Conservation (phyloP, 2,797 vertebrate species). For the Euphonia xanthogaster region DNA sequence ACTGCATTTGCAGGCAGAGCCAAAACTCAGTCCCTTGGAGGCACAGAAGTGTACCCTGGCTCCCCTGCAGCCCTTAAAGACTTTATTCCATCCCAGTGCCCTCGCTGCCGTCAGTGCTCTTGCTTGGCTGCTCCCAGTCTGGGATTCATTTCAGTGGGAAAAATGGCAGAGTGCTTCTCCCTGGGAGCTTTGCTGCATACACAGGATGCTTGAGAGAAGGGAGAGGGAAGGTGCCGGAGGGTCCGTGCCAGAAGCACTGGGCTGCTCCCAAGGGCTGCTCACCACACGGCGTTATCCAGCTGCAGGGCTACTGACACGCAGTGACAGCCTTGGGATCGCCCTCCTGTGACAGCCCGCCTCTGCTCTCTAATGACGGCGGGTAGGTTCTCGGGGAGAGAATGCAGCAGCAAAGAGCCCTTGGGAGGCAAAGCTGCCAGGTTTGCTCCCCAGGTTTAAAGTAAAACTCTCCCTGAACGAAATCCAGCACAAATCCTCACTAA, state of each 20-base stretch:
- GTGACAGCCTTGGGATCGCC: background rate
- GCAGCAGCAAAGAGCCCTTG: background rate
- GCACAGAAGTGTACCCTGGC: background rate
- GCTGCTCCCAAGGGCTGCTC: background rate
- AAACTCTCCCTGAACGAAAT: background rate
- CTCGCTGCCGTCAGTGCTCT: rapidly evolving
- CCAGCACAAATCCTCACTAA: background rate
- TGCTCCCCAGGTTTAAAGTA: background rate
- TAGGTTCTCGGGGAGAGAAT: background rate
- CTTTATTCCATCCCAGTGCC: background rate
- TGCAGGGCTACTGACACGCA: background rate
- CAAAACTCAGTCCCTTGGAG: background rate
- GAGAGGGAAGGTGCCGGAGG: background rate
- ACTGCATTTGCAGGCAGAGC: background rate
- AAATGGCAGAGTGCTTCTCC: background rate
- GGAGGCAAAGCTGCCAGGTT: background rate
- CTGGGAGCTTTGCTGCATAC: background rate
- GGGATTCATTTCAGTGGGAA: background rate
- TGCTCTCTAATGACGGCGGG: background rate
- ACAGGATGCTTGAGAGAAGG: background rate
- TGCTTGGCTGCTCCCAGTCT: background rate
- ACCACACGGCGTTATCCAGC: background rate
- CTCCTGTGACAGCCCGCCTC: background rate
- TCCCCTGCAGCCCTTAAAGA: background rate
- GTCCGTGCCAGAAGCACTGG: background rate